Evolutionary conservation across 1,140 invertebrate species (phyloP).

Genomic region (Mercenaria mercenaria): DNA sequence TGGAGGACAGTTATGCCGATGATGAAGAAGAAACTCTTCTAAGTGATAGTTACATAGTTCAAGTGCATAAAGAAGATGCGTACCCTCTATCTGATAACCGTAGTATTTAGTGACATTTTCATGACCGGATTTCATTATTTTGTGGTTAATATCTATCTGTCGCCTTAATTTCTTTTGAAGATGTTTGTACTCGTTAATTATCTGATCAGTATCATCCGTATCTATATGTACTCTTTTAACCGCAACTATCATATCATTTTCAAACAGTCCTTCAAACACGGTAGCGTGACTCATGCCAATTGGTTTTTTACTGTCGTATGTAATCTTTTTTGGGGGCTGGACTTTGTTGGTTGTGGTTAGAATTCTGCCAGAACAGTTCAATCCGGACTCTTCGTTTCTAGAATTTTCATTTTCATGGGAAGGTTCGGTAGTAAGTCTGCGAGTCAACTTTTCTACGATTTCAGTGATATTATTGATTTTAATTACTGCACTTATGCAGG

Average conservation of each 20-base stretch:
- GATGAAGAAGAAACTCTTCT: background rate
- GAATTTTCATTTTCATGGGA: too few relatives aligned
- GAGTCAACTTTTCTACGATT: too few relatives aligned
- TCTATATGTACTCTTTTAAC: background rate
- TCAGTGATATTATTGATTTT: too few relatives aligned
- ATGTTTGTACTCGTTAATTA: background rate
- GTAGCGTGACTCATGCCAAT: too few relatives aligned
- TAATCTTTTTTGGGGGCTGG: too few relatives aligned
- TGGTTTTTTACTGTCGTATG: too few relatives aligned
- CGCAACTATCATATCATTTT: background rate
- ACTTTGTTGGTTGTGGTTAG: too few relatives aligned
- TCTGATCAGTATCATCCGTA: background rate
- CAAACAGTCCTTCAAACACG: background rate
- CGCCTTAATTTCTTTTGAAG: background rate
- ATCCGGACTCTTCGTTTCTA: too few relatives aligned
- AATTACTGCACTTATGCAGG: too few relatives aligned
- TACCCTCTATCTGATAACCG: background rate
- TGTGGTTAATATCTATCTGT: background rate
- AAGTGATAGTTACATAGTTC: background rate
- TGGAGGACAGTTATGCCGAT: background rate
- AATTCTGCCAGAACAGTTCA: too few relatives aligned
- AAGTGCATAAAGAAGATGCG: background rate
- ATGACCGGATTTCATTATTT: background rate
- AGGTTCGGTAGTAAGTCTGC: too few relatives aligned
- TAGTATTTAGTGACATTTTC: background rate